A percentile compares a stretch with the other conserved stretches of the same genome.
These are phyloP conservation scores for Anolis apletophallus DNA, from an alignment of 2,797 vertebrate genomes.

Conservation along the genomic window DNA sequence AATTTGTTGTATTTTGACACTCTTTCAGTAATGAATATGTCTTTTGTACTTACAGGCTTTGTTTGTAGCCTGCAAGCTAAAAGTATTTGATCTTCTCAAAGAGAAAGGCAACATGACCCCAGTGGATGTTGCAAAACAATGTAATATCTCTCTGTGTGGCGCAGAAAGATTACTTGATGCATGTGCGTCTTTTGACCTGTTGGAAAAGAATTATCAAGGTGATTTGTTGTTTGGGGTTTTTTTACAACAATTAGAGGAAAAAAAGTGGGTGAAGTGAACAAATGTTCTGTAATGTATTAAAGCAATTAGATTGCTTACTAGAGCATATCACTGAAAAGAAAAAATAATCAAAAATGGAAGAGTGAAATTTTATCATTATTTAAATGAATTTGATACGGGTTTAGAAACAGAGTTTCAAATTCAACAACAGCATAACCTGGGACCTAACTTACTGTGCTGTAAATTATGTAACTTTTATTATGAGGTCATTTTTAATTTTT, in stretches of 20 bases:
- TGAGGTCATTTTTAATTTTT: neutral
- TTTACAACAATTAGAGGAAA: neutral
- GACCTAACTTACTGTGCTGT: neutral
- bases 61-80: slow-evolving; percentile 87
- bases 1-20: neutral
- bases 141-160: slow-evolving; percentile 79
- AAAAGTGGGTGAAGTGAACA: neutral
- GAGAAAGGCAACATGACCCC: slow-evolving; percentile 71
- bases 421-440: neutral
- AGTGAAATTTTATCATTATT: neutral
- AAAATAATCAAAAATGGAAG: neutral
- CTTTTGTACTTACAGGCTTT: slow-evolving; percentile 79
- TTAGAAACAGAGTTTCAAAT: neutral
- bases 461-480: neutral
- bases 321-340: neutral
- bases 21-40: neutral
- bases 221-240: slow-evolving; percentile 25
- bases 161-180: slow-evolving; percentile 86
- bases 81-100: slow-evolving; percentile 88
- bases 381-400: neutral
- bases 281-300: neutral
- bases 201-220: slow-evolving; percentile 76
- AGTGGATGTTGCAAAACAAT: slow-evolving; percentile 77
- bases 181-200: slow-evolving; percentile 84
- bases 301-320: neutral